phyloP scores from a whole-genome alignment of 2,113 vertebrate species.

The Rhizomys pruinosus region DNA sequence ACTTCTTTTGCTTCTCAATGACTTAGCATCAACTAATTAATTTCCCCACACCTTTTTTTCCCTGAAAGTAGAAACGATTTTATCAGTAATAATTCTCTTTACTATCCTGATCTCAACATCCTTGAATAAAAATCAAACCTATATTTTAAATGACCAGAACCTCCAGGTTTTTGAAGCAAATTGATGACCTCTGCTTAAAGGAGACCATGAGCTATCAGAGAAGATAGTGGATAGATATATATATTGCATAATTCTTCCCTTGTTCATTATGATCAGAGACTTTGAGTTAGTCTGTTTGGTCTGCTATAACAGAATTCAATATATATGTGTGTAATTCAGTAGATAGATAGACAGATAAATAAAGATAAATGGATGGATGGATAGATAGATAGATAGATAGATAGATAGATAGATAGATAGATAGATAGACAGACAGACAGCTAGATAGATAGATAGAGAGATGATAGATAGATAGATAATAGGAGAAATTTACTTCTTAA shows the following conservation, averaged over 20 bases:
- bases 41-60: neutral
- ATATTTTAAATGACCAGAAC: neutral
- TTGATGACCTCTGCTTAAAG: neutral
- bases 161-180: neutral
- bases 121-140: neutral
- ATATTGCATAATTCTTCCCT: neutral
- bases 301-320: neutral
- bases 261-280: neutral
- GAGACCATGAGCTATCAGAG: neutral
- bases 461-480: too few species aligned
- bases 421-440: too few species aligned
- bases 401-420: too few species aligned
- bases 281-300: neutral
- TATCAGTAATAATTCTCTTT: neutral
- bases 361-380: too few species aligned
- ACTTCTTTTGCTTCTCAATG: neutral
- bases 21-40: neutral
- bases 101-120: neutral
- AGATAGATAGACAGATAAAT: too few species aligned
- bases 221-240: neutral
- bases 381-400: too few species aligned
- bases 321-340: neutral
- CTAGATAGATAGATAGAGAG: too few species aligned
- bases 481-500: neutral
- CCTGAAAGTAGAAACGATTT: neutral